Conservation (phyloP, 1,140 invertebrate genomes). For the Microplitis mediator region DNA sequence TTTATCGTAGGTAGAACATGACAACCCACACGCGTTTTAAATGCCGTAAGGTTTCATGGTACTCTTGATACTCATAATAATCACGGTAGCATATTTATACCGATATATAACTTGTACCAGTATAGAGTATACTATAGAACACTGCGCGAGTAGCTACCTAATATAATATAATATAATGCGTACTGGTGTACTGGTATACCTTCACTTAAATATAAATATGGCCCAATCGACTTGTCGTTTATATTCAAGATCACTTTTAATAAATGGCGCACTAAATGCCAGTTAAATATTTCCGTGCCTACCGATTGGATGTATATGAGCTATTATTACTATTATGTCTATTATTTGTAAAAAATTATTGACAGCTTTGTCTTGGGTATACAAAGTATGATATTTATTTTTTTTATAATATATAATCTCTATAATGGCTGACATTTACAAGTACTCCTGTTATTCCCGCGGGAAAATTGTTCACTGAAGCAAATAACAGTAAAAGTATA, state of each 20-base stretch:
- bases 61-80: too few species aligned
- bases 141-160: too few species aligned
- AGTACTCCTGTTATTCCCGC: conserved; percentile 13
- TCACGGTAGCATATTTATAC: too few species aligned
- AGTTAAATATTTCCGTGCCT: background rate
- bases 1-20: background rate
- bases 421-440: background rate
- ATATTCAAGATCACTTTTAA: conserved; percentile 4
- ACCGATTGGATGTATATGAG: background rate
- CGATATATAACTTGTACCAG: too few species aligned
- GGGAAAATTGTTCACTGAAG: conserved; percentile 1
- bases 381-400: background rate
- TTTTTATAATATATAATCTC: background rate
- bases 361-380: conserved; percentile 10
- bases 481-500: background rate
- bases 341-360: background rate
- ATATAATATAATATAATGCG: too few species aligned
- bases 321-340: background rate
- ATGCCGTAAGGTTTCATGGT: too few species aligned
- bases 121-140: too few species aligned
- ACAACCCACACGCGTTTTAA: background rate
- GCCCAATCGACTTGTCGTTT: background rate
- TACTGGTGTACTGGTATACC: too few species aligned
- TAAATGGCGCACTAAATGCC: conserved; percentile 11
- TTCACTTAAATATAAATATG: background rate